phyloP scores from a whole-genome alignment of 2,797 vertebrate species.

The Lerista edwardsae region DNA sequence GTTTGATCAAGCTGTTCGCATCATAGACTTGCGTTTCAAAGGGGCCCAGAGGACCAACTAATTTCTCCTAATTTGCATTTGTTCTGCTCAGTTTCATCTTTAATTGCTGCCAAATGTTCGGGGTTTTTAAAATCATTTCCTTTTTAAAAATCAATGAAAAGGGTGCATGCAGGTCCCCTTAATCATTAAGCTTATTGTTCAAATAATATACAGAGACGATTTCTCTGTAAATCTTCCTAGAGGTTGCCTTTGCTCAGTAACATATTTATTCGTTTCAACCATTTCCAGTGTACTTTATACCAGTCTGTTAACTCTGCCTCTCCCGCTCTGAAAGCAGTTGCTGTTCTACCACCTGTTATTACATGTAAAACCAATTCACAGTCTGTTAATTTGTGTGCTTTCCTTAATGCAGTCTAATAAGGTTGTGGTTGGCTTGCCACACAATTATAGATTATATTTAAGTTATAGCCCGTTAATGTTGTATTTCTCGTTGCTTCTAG shows the following conservation, averaged over 20 bases:
- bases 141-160: constrained; percentile 11
- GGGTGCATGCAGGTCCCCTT: neutral
- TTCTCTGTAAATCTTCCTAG: neutral
- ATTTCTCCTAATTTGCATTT: constrained; percentile 40
- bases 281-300: neutral
- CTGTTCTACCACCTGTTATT: neutral
- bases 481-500: neutral
- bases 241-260: neutral
- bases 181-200: constrained; percentile 15
- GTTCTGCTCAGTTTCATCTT: constrained; percentile 38
- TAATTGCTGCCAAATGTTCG: constrained; percentile 43
- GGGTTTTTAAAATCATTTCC: neutral
- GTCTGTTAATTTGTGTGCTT: constrained; percentile 1
- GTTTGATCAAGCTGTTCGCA: neutral
- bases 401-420: neutral
- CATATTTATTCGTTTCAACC: neutral
- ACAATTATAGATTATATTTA: no score
- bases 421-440: neutral
- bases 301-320: neutral
- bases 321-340: neutral
- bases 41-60: constrained; percentile 10
- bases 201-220: neutral
- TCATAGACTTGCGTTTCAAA: constrained; percentile 1
- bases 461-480: neutral
- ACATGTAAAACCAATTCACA: constrained; percentile 6